A percentile compares a stretch with the other conserved stretches of the same genome.
Evolutionary conservation across 2,797 vertebrate genomes (phyloP).

Genomic region (Steatocranus sp.): DNA sequence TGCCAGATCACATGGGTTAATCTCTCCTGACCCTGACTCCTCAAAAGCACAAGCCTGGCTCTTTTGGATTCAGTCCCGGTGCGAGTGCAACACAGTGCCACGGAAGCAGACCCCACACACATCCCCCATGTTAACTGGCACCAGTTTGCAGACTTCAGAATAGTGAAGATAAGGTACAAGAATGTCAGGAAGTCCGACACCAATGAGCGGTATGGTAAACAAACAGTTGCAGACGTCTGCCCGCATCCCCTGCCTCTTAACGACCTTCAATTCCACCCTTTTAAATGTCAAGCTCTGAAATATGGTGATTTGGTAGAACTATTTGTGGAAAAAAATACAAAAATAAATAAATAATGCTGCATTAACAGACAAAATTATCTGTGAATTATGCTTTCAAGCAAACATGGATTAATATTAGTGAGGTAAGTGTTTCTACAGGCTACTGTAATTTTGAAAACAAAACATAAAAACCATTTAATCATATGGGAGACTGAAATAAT

Average conservation of each 20-base stretch:
- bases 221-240: conserved; percentile 76
- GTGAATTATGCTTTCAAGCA: background rate
- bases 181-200: conserved; percentile 81
- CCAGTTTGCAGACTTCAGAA: conserved; percentile 65
- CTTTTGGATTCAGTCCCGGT: conserved; percentile 67
- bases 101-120: conserved; percentile 56
- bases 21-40: conserved; percentile 70
- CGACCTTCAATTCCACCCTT: conserved; percentile 68
- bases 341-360: conserved; percentile 10
- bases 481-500: background rate
- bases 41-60: conserved; percentile 73
- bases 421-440: background rate
- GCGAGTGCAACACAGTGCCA: conserved; percentile 39
- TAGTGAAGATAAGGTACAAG: conserved; percentile 71
- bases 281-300: conserved; percentile 70
- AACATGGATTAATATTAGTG: background rate
- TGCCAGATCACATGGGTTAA: conserved; percentile 73
- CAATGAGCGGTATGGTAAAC: conserved; percentile 72
- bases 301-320: conserved; percentile 31
- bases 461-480: background rate
- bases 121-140: conserved; percentile 59
- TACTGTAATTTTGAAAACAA: background rate
- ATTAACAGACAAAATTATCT: background rate
- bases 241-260: conserved; percentile 68
- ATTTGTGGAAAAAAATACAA: conserved; percentile 32